Conservation (phyloP, 2,797 vertebrate species). For the Myioborus miniatus region DNA sequence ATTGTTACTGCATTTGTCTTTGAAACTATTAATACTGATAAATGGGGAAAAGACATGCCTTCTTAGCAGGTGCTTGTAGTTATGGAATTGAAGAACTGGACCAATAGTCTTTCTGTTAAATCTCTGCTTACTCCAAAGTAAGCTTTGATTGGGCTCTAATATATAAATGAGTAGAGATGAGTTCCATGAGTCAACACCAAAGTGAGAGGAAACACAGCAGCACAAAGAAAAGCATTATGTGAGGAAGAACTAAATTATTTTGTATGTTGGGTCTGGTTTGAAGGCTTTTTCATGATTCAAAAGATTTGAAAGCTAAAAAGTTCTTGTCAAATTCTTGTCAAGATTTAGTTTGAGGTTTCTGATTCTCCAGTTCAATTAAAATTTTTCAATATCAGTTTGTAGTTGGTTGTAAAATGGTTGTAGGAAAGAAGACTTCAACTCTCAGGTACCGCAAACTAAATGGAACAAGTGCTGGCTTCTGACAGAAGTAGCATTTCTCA, state of each 20-base stretch:
- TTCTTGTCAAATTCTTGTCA: not conserved
- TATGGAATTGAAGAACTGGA: not conserved
- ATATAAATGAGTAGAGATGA: not conserved
- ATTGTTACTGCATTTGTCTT: not conserved
- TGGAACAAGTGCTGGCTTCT: not conserved
- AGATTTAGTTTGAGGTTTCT: not conserved
- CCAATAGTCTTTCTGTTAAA: not conserved
- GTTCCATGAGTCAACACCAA: not conserved
- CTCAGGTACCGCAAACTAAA: not conserved
- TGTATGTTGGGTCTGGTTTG: not conserved
- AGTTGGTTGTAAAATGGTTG: not conserved
- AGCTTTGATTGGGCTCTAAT: constrained; percentile 3
- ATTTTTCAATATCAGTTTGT: not conserved
- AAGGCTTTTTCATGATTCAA: not conserved
- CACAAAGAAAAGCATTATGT: not conserved
- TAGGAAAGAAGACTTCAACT: not conserved
- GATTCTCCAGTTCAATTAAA: not conserved
- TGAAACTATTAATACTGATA: not conserved
- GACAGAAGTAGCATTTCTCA: not conserved
- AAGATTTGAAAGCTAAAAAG: not conserved
- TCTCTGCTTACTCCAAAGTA: not conserved
- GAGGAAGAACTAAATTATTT: not conserved
- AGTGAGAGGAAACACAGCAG: not conserved
- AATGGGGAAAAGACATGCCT: not conserved
- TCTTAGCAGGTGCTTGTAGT: not conserved